Base-by-base conservation (phyloP, 92 coral and sea anemone genomes). In the Palythoa grandis region DNA sequence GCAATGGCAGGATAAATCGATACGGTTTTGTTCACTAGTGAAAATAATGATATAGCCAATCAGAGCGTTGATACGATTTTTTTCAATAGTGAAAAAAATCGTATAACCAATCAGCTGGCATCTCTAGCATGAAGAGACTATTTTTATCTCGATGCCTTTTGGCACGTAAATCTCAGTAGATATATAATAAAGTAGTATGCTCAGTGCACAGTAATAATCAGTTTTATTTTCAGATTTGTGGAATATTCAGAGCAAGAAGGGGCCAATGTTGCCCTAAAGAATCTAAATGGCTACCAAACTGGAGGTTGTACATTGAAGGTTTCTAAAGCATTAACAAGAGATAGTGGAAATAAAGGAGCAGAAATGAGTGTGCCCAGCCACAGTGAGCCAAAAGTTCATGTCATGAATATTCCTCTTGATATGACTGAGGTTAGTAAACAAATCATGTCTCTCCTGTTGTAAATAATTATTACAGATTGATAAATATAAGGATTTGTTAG, bases 231-330 rank as follows among this genome's bases (percentile, higher is more conserved):
- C 86, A 96, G 98, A 56, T 96, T 96, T 90, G 80, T 96, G 4
- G 89, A 84, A 47, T 96, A 66, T 82, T 47, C 95, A n/a, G 72
- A 91, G n/a, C 94, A 94, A 72, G 95, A 95, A 23, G 94, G 93
- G 39, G 92, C 89, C 14, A 69, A 57, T 17, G 88, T 61, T 25
- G 98, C 98, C 17, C 88, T 96, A 37, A 78, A 93, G 58, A 75
- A 63, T 23, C 79, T 94, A 74, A 87, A 93, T 29, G 95, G 96
- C 2, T 74, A 87, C 58, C 72, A 19, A 40, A 24, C 91, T 76
- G 93, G 87, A 0, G 77, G 83, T 14, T 63, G 53, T 15, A 82
- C 92, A 61, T 87, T 96, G 25, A 86, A 88, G 60, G 98, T 96
- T 29, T 87, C 88, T 71, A 84, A 85, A 82, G 95, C 98, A 22